Conservation (phyloP, 2,888 invertebrate species). For the Drosophila helvetica region DNA sequence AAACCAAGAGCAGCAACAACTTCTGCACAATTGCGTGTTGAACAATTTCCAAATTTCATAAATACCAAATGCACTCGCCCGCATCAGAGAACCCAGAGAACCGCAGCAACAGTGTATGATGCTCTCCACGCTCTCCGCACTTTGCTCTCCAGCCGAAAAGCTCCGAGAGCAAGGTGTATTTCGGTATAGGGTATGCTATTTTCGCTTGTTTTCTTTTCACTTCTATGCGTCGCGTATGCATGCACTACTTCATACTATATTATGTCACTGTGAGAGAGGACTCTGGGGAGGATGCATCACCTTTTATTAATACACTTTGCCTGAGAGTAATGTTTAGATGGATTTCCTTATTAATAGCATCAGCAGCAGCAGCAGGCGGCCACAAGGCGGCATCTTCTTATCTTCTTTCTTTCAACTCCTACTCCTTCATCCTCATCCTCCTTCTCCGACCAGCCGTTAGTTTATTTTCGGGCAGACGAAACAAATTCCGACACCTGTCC, state of each 20-base stretch:
- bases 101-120: constrained; percentile 1
- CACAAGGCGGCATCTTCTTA: constrained; percentile 23
- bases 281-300: not conserved
- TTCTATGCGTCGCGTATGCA: not conserved
- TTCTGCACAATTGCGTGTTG: constrained; percentile 76
- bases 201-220: not conserved
- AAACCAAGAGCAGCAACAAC: constrained; percentile 38
- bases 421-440: constrained; percentile 29
- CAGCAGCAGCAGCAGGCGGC: constrained; percentile 24
- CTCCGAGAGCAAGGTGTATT: constrained; percentile 9
- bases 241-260: too few species aligned
- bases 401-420: not conserved
- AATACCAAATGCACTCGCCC: constrained; percentile 72
- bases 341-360: constrained; percentile 27
- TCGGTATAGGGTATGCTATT: not conserved
- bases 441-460: constrained; percentile 16
- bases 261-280: not conserved
- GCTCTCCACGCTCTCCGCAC: not conserved
- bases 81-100: constrained; percentile 57
- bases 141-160: constrained; percentile 1
- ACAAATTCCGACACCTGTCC: constrained; percentile 68
- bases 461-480: constrained; percentile 39
- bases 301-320: not conserved
- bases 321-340: not conserved
- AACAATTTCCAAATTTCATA: constrained; percentile 68